A percentile compares a stretch with the other conserved stretches of the same genome.
Evolutionary conservation across 2,888 invertebrate species (phyloP).

Genomic region (Rhabditoides inermis): DNA sequence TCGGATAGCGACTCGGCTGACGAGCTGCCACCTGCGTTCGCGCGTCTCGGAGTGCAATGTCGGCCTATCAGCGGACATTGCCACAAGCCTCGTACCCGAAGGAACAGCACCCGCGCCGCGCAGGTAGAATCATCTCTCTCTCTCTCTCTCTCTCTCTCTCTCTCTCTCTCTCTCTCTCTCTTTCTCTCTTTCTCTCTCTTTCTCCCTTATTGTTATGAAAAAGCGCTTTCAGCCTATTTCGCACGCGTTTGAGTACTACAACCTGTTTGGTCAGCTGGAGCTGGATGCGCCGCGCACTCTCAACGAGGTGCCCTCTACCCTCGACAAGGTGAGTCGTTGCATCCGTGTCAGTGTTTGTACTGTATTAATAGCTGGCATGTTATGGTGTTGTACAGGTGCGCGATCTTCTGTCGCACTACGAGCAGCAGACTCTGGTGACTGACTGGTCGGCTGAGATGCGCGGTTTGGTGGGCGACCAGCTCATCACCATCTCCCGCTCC

Average conservation of each 20-base stretch:
- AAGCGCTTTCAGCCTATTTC: slow-evolving; percentile 29
- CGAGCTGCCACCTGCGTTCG: slow-evolving; percentile 19
- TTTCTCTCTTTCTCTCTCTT: no score
- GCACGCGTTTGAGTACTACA: slow-evolving; percentile 33
- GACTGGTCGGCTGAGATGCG: slow-evolving; percentile 23
- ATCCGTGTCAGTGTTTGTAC: background rate
- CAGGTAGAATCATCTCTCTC: slow-evolving; percentile 3
- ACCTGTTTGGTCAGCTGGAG: slow-evolving; percentile 29
- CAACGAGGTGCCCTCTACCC: slow-evolving; percentile 21
- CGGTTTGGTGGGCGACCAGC: background rate
- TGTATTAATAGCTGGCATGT: background rate
- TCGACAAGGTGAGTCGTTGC: slow-evolving; percentile 16
- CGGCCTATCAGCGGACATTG: no score
- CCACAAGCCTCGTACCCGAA: no score
- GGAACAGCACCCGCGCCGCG: slow-evolving; percentile 4
- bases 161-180: no score
- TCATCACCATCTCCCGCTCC: slow-evolving; percentile 17
- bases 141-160: no score
- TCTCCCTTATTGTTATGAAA: slow-evolving; percentile 7
- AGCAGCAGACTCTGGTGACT: slow-evolving; percentile 30
- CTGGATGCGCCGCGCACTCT: slow-evolving; percentile 24
- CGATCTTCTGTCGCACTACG: slow-evolving; percentile 23
- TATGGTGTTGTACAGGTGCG: slow-evolving; percentile 13
- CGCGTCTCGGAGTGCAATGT: slow-evolving; percentile 5
- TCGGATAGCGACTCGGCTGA: slow-evolving; percentile 20